phyloP scores from a whole-genome alignment of 1,140 invertebrate genomes.

The Hormaphis cornu region DNA sequence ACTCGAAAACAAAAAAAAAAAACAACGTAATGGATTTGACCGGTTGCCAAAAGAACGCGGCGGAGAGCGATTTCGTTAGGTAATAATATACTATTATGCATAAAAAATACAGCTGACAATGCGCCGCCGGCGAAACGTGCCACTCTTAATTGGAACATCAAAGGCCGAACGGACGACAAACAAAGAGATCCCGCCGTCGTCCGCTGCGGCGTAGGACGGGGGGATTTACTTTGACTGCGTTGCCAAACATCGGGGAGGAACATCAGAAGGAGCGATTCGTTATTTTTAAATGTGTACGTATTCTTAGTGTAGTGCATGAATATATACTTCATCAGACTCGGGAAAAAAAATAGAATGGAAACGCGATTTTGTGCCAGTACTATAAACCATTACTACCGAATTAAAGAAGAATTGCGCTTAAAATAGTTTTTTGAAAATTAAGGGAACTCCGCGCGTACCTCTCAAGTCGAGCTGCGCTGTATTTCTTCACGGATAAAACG shows the following conservation, averaged over 20 bases:
- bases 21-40: conserved; percentile 4
- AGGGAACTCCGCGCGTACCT: too few relatives aligned
- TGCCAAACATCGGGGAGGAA: too few relatives aligned
- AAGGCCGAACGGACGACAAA: neutral
- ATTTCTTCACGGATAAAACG: too few relatives aligned
- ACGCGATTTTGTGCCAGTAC: too few relatives aligned
- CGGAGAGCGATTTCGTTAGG: neutral
- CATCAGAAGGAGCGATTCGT: conserved; percentile 18
- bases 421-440: too few relatives aligned
- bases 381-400: too few relatives aligned
- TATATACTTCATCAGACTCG: too few relatives aligned
- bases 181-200: conserved; percentile 4
- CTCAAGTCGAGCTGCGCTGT: too few relatives aligned
- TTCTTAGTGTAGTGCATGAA: neutral
- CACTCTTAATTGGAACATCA: conserved; percentile 32
- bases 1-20: neutral
- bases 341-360: too few relatives aligned
- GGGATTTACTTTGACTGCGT: conserved; percentile 10
- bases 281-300: conserved; percentile 20
- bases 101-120: too few relatives aligned
- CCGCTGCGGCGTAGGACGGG: neutral
- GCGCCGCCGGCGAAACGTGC: conserved; percentile 11
- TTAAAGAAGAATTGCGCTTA: too few relatives aligned
- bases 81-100: conserved; percentile 19
- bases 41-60: neutral